These are phyloP conservation scores for Alligator sinensis DNA, from an alignment of 2,113 vertebrate species.

Conservation along the genomic window DNA sequence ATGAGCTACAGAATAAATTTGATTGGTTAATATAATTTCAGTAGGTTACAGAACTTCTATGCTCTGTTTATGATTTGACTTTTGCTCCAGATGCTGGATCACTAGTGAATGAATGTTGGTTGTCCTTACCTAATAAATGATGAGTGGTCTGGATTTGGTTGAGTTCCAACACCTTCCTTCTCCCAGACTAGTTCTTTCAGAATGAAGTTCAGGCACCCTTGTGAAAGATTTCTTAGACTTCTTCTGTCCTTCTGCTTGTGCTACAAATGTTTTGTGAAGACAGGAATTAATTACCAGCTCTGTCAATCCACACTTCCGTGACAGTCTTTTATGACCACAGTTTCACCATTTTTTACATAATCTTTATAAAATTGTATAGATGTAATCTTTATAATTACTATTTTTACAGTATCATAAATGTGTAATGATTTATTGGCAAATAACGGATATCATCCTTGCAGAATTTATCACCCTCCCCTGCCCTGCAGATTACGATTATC, in stretches of 20 bases:
- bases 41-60: not conserved
- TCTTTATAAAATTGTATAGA: not conserved
- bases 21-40: not conserved
- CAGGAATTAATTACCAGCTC: constrained; percentile 13
- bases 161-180: not conserved
- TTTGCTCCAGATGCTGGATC: not conserved
- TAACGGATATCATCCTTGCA: constrained; percentile 44
- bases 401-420: constrained; percentile 41
- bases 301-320: constrained; percentile 27
- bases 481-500: not conserved
- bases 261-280: not conserved
- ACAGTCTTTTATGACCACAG: constrained; percentile 35
- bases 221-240: not conserved
- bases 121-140: not conserved
- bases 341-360: constrained; percentile 49
- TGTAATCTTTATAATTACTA: constrained; percentile 2
- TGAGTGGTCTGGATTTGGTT: not conserved
- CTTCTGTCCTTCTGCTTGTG: not conserved
- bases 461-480: not conserved
- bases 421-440: constrained; percentile 31
- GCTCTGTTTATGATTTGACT: not conserved
- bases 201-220: not conserved
- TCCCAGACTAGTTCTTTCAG: not conserved
- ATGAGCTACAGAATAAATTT: not conserved
- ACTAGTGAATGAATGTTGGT: not conserved